Conservation (phyloP, 2,113 vertebrate species). For the Megalops atlanticus region DNA sequence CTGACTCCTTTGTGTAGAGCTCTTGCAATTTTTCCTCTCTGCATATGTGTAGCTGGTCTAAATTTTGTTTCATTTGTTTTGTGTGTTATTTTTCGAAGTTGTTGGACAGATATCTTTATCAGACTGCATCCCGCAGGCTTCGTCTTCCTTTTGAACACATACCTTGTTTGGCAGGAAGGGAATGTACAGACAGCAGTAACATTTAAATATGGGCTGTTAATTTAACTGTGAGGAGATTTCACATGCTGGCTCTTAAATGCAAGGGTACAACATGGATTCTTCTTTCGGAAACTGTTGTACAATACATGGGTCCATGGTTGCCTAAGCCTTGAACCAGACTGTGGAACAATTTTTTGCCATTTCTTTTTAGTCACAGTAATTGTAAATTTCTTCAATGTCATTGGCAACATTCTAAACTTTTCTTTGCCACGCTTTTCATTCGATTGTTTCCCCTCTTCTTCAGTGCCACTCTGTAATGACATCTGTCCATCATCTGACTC, state of each 20-base stretch:
- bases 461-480: too few relatives aligned
- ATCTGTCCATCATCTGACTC: too few relatives aligned
- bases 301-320: slow-evolving; percentile 18
- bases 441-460: too few relatives aligned
- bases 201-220: background rate
- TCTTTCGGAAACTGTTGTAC: slow-evolving; percentile 11
- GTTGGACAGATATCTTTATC: background rate
- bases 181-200: slow-evolving; percentile 2
- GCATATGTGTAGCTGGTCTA: background rate
- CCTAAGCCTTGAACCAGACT: too few relatives aligned
- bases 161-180: background rate
- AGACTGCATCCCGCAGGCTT: too few relatives aligned
- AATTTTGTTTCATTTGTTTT: slow-evolving; percentile 13
- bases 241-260: slow-evolving; percentile 21
- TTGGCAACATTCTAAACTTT: too few relatives aligned
- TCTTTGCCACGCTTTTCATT: too few relatives aligned
- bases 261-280: slow-evolving; percentile 27
- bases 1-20: slow-evolving; percentile 1
- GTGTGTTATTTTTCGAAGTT: background rate
- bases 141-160: background rate
- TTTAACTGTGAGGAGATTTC: background rate
- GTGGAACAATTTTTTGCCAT: too few relatives aligned
- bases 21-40: slow-evolving; percentile 33
- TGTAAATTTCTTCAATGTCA: too few relatives aligned
- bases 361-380: too few relatives aligned